These are phyloP conservation scores for Drosophila eugracilis DNA, from an alignment of 1,140 invertebrate species.

Conservation along the genomic window DNA sequence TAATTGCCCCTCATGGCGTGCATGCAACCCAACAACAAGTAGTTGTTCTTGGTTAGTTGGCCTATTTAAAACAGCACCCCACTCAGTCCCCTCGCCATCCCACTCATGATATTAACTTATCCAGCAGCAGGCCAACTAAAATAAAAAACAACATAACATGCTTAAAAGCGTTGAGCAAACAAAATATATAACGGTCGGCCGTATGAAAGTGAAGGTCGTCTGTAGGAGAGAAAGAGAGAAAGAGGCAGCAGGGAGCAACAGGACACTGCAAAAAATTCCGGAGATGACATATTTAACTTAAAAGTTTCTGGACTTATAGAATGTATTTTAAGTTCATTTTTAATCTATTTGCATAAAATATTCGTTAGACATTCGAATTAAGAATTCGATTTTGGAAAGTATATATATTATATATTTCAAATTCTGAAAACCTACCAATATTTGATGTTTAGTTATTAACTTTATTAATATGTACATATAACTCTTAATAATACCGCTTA, in stretches of 20 bases:
- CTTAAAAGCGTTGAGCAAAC: conserved; percentile 35
- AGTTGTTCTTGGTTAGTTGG: conserved; percentile 50
- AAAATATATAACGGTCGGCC: conserved; percentile 40
- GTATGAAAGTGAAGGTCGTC: conserved; percentile 76
- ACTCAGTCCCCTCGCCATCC: background rate
- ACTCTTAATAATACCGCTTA: too few species aligned
- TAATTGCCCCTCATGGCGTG: conserved; percentile 37
- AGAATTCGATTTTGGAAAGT: too few species aligned
- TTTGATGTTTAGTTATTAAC: too few species aligned
- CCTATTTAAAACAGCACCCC: conserved; percentile 51
- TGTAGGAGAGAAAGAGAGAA: conserved; percentile 75
- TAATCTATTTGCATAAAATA: too few species aligned
- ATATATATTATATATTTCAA: too few species aligned
- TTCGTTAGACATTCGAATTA: too few species aligned
- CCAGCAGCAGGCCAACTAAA: conserved; percentile 19
- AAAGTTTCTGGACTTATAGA: background rate
- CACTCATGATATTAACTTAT: conserved; percentile 48
- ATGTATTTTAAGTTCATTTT: background rate
- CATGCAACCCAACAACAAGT: conserved; percentile 41
- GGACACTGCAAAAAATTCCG: conserved; percentile 16
- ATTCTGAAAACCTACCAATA: too few species aligned
- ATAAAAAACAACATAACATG: conserved; percentile 29
- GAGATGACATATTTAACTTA: background rate
- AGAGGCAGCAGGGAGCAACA: conserved; percentile 36
- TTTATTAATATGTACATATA: too few species aligned